Base-by-base conservation (phyloP, 2,113 vertebrate genomes). In the Epinephelus cyanopodus region DNA sequence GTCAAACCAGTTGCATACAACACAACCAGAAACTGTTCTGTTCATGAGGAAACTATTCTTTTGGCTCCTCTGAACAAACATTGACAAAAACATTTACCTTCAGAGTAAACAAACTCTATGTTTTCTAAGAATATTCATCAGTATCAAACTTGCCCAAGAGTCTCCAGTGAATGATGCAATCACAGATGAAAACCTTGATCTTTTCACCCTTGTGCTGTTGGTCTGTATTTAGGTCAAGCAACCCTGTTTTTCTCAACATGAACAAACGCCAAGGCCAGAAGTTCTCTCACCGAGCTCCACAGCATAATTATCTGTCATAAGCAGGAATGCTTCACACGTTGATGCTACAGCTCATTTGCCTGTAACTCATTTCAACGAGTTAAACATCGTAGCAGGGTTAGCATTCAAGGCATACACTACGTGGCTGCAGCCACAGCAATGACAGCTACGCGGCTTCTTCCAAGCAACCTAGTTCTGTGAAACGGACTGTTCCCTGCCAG, bases 361-460 rank as follows among this genome's bases (percentile, higher is more conserved):
- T 74, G 66, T 57, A 37, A 18, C 23, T 87, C 68, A 73, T 80
- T 78, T 75, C 57, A 27, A 72, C 60, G 17, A 62, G 50, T 23
- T 11, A n/a, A 71, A 37, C 63, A 57, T 14, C 0, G 6, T 66
- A 56, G 47, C 9, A 3, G 33, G 27, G 39, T 72, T 71, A 57
- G 66, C 79, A 64, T 69, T 68, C 13, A 4, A 76, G 53, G 14
- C 69, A 29, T 50, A 62, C 1, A 1, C 66, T 57, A 7, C 75
- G 69, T 82, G 67, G 67, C 72, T 63, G 57, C 7, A 60, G 68
- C 65, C 21, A 48, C 29, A 4, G 11, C 39, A 42, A 47, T n/a
- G 62, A 81, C 76, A 67, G 73, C 77, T 75, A 66, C 9, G 0
- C 18, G 48, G 39, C 27, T 84, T 82, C 81, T 86, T 88, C 83